Percentiles rank a stretch among this genome's conserved stretches.
These are phyloP conservation scores for Lobophora halterata DNA, from an alignment of 2,888 invertebrate genomes.

Conservation along the genomic window DNA sequence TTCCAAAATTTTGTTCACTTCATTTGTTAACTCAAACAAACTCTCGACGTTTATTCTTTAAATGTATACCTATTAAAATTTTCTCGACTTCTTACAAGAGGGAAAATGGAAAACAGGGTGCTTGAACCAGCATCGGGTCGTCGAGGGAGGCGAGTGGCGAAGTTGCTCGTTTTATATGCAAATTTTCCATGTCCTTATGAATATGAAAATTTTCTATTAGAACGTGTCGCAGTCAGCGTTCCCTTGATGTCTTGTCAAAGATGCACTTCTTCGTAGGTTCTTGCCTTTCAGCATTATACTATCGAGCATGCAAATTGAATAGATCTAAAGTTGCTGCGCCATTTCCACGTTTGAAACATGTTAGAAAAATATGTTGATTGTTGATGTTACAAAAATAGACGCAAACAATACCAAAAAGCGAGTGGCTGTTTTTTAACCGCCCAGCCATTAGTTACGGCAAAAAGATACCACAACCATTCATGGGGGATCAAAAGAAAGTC, in stretches of 20 bases:
- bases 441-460: slow-evolving; percentile 23
- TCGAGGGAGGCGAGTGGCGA: slow-evolving; percentile 47
- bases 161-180: slow-evolving; percentile 79
- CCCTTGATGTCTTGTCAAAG: slow-evolving; percentile 61
- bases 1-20: no score
- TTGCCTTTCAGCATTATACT: slow-evolving; percentile 52
- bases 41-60: slow-evolving; percentile 35
- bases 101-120: slow-evolving; percentile 65
- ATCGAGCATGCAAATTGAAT: slow-evolving; percentile 50
- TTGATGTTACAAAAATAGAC: slow-evolving; percentile 16
- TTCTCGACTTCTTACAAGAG: slow-evolving; percentile 57
- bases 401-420: slow-evolving; percentile 14
- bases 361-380: slow-evolving; percentile 12
- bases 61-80: slow-evolving; percentile 52
- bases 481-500: slow-evolving; percentile 30
- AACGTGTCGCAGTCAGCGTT: slow-evolving; percentile 77
- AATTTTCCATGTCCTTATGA: slow-evolving; percentile 77
- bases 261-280: slow-evolving; percentile 54
- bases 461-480: slow-evolving; percentile 21
- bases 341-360: slow-evolving; percentile 13
- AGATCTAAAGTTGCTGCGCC: slow-evolving; percentile 24
- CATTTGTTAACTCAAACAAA: no score
- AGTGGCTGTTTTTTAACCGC: slow-evolving; percentile 20
- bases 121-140: slow-evolving; percentile 52
- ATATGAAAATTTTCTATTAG: slow-evolving; percentile 81